Percentiles rank a stretch among this genome's conserved stretches.
Conservation (phyloP, 1,140 invertebrate species). For the Leucophenga varia region DNA sequence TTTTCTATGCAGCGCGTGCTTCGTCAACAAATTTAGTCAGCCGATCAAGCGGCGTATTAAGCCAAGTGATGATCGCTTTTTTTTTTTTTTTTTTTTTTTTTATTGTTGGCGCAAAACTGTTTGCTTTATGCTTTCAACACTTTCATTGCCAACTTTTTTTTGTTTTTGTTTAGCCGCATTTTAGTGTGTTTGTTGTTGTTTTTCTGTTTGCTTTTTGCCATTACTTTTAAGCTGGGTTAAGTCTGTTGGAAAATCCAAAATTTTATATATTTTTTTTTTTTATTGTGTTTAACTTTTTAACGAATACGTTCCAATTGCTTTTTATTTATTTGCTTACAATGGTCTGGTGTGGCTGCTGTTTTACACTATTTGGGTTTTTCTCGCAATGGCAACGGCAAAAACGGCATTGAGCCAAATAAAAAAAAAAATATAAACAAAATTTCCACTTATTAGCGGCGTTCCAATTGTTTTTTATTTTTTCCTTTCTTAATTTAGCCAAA, state of each 20-base stretch:
- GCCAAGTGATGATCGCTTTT: no score
- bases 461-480: no score
- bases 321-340: no score
- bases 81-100: conserved; percentile 18
- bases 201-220: no score
- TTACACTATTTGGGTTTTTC: conserved; percentile 19
- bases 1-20: no score
- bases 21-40: conserved; percentile 26
- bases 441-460: no score
- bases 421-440: no score
- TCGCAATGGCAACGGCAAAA: no score
- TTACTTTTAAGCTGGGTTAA: conserved; percentile 1
- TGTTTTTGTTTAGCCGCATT: no score
- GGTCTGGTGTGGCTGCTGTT: conserved; percentile 6
- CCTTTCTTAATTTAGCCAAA: no score
- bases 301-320: conserved; percentile 20
- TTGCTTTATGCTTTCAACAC: conserved; percentile 28
- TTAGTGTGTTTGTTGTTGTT: no score
- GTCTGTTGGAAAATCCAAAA: conserved; percentile 36
- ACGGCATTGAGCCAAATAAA: no score
- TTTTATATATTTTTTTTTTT: conserved; percentile 32
- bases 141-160: conserved; percentile 46
- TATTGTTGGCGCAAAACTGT: conserved; percentile 21
- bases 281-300: conserved; percentile 14
- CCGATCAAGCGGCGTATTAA: neutral